Base-by-base conservation (phyloP, 2,888 invertebrate genomes). In the Petrophora chlorosata region DNA sequence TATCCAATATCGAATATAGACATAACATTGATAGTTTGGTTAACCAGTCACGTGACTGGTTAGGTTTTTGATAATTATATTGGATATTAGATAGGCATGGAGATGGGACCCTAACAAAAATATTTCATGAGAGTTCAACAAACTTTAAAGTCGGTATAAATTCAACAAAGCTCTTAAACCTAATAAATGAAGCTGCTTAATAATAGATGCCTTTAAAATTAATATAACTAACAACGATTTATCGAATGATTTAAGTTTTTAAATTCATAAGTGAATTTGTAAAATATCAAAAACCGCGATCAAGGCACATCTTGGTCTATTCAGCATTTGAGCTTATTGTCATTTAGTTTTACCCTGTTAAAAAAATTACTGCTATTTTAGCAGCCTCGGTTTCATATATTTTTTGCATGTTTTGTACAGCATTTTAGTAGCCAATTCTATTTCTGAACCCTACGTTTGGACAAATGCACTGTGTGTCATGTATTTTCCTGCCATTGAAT, bases 311-410 rank as follows among this genome's bases (percentile, higher is more conserved):
- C 51, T 53, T 48, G 60, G 60, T 47, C 29, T 57, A 51, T 47
- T 29, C 47, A 43, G 53, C 60, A 56, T 61, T 79, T 81, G 78
- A 83, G 82, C 80, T 72, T 72, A 70, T 76, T 81, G 82, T 85
- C 82, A 79, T 80, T 67, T 59, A 43, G 40, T 63, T 48, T 67
- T 85, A 85, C 86, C 87, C 87, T 85, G 85, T 83, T 38, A 47
- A 55, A 53, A 52, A 36, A 28, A n/a, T 15, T 32, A 34, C 48
- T 35, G 51, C 53, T 41, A 36, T 41, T 22, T 29, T 40, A 47
- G 33, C 41, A 44, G 9, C 10, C 12, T 8, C 16, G 19, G 34
- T 9, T 33, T n/a, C n/a, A n/a, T n/a, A n/a, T n/a, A n/a, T n/a
- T 33, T 17, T 28, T 26, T 2, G n/a, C 17, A 7, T 22, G 22